phyloP scores from a whole-genome alignment of 1,140 invertebrate genomes.

The Archegozetes longisetosus region DNA sequence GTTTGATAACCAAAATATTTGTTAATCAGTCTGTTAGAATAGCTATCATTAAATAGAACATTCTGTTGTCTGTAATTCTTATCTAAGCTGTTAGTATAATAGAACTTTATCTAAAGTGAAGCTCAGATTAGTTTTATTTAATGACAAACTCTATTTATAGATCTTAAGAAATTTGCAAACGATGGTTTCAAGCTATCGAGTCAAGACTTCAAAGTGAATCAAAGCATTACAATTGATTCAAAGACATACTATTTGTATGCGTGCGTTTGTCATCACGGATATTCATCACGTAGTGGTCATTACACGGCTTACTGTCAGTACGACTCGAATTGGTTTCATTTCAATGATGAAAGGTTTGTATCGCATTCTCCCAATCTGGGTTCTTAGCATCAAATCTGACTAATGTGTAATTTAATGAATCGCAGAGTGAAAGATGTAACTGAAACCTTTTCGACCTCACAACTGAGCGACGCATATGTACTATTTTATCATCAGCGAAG shows the following conservation, averaged over 20 bases:
- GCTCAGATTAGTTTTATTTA: too few relatives aligned
- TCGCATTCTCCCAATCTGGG: too few relatives aligned
- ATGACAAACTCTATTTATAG: not conserved
- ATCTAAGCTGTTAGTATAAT: too few relatives aligned
- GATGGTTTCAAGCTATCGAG: slow-evolving; percentile 18
- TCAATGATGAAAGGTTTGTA: slow-evolving; percentile 15
- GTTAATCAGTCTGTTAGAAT: too few relatives aligned
- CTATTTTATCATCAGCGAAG: slow-evolving; percentile 6
- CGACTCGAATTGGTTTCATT: slow-evolving; percentile 15
- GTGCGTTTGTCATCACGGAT: slow-evolving; percentile 16
- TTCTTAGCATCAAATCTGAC: too few relatives aligned
- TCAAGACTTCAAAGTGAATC: slow-evolving; percentile 11
- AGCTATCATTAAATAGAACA: too few relatives aligned
- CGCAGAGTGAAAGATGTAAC: slow-evolving; percentile 9
- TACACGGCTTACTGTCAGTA: slow-evolving; percentile 16
- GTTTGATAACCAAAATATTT: too few relatives aligned
- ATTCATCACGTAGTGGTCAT: slow-evolving; percentile 15
- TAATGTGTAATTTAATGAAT: too few relatives aligned
- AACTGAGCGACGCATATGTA: slow-evolving; percentile 12
- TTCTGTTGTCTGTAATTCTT: too few relatives aligned
- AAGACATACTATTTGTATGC: slow-evolving; percentile 5
- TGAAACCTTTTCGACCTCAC: slow-evolving; percentile 1
- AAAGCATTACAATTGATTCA: slow-evolving; percentile 9
- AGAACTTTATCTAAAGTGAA: too few relatives aligned
- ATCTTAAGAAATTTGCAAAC: slow-evolving; percentile 20